Evolutionary conservation across 2,797 vertebrate species (phyloP).

Genomic region (Sylvilagus floridanus): DNA sequence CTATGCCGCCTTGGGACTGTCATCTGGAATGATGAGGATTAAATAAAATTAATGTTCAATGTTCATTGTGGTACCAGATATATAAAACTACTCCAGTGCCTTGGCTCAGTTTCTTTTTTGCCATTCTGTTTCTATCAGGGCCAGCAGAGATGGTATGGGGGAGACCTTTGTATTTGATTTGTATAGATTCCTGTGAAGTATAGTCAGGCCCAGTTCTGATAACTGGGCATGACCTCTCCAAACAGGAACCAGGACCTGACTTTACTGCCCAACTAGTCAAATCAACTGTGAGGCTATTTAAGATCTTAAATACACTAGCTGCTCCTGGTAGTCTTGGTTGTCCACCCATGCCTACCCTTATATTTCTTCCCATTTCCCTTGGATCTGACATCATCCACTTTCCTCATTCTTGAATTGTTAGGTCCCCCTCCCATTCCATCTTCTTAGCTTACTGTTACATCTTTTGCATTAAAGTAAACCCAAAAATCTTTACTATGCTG

Average conservation of each 20-base stretch:
- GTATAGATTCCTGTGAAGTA: neutral
- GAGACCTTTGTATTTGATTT: neutral
- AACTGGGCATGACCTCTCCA: neutral
- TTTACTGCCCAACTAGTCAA: neutral
- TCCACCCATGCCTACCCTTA: neutral
- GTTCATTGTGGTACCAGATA: neutral
- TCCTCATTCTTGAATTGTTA: neutral
- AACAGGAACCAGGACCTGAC: neutral
- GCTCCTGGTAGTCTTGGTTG: neutral
- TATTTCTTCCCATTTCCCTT: neutral
- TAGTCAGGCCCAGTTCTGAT: too few species aligned
- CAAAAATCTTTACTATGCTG: neutral
- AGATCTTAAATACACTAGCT: neutral
- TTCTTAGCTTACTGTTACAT: neutral
- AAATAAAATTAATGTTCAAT: neutral
- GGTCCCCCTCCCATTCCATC: neutral
- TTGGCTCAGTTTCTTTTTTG: neutral
- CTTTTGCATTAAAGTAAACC: neutral
- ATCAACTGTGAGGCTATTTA: neutral
- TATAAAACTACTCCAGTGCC: neutral
- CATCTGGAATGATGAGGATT: neutral
- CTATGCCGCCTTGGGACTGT: neutral
- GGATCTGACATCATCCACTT: neutral
- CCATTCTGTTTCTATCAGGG: neutral
- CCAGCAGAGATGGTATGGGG: too few species aligned